Conservation (phyloP, 35 echinoderm and acorn worm genomes). For the Ophioderma brevispina region DNA sequence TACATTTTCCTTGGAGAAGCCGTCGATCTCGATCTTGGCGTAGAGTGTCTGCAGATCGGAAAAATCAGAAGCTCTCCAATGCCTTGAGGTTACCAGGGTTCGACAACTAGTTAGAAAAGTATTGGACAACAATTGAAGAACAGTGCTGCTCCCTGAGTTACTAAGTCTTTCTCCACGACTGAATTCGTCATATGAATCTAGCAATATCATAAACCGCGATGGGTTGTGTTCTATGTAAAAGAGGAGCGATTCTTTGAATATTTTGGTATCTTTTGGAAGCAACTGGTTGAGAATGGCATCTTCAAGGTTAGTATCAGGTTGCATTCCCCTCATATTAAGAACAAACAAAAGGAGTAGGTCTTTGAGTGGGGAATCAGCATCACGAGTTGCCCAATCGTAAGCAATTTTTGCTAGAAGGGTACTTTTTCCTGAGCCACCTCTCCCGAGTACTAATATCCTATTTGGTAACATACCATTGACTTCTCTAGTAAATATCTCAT, state of each 20-base stretch:
- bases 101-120: slow-evolving; percentile 20
- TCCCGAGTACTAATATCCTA: slow-evolving; percentile 28
- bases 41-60: slow-evolving; percentile 9
- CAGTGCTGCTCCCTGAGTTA: slow-evolving; percentile 17
- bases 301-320: slow-evolving; percentile 30
- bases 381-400: slow-evolving; percentile 42
- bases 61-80: slow-evolving; percentile 40
- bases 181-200: slow-evolving; percentile 65
- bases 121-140: slow-evolving; percentile 32
- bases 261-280: slow-evolving; percentile 29
- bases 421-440: slow-evolving; percentile 53
- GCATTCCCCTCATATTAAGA: slow-evolving; percentile 47
- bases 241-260: slow-evolving; percentile 9
- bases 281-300: slow-evolving; percentile 44
- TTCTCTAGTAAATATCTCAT: not conserved
- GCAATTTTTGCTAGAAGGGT: slow-evolving; percentile 46
- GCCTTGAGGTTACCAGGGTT: slow-evolving; percentile 45
- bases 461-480: not conserved
- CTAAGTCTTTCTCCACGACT: slow-evolving; percentile 33
- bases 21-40: slow-evolving; percentile 37
- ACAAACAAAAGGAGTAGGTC: slow-evolving; percentile 22
- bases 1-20: slow-evolving; percentile 47
- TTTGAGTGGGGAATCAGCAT: slow-evolving; percentile 9
- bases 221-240: slow-evolving; percentile 26
- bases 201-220: slow-evolving; percentile 28